Evolutionary conservation across 2,113 vertebrate species (phyloP), one percentile per base, ranked within the genome.

Genomic region (Pygoscelis adeliae): DNA sequence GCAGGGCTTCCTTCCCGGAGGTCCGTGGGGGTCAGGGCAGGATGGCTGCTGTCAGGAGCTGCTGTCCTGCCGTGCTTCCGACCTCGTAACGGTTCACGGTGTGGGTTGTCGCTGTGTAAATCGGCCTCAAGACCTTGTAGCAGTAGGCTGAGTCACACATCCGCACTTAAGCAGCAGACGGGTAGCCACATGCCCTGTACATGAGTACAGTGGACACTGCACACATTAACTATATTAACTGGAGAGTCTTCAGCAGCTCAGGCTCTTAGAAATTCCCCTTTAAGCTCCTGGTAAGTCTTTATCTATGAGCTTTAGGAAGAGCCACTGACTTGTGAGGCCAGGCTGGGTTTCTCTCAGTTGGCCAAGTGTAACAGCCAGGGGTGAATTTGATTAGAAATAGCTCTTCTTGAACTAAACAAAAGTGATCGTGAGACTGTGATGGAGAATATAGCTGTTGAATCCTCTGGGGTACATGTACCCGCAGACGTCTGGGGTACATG

Each of bases 81-180:
- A 9, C 44, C 73, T n/a, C 1, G 2, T 38, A 30, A 23, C 0
- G 1, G 5, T 52, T 92, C 83, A 14, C 0, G 3, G 30, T 2
- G 0, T 46, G 74, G n/a, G 11, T 27, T 81, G 18, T 36, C 34
- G 65, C n/a, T 49, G 21, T 1, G 3, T 36, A 20, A 26, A 25
- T 63, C 0, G 1, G 40, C 78, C 42, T 66, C 40, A 40, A 62
- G 34, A 46, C 42, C 56, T 32, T 0, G 0, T 14, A 55, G 76
- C 0, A 1, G 4, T 18, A 27, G 27, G 19, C 47, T 34, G 20
- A 59, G 17, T 26, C 2, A 4, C 30, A 40, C 86, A 58, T 27
- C 30, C 10, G 50, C 11, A 6, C 26, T 80, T 17, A 2, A 29
- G 34, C n/a, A 9, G 2, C 2, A 4, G 25, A 4, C 6, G 42